Evolutionary conservation across 2,888 invertebrate species (phyloP).

Genomic region (Teleiodes luculella): DNA sequence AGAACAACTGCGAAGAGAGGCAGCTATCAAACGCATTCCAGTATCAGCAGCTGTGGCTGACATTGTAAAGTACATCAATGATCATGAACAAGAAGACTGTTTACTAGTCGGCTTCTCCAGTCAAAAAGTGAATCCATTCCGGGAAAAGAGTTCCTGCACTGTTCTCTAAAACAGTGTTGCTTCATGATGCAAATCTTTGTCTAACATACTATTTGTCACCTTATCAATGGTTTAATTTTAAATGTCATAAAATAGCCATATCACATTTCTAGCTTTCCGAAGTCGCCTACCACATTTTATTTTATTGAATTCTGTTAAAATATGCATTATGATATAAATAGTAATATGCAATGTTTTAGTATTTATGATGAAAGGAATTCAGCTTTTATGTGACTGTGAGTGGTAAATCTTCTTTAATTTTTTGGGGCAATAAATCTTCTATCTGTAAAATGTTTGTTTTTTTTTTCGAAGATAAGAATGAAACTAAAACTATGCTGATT

Average conservation of each 20-base stretch:
- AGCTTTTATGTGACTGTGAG: neutral
- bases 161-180: constrained; percentile 79
- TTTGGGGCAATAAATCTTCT: constrained; percentile 3
- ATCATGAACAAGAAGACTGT: constrained; percentile 95
- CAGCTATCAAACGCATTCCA: constrained; percentile 90
- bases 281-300: too few relatives aligned
- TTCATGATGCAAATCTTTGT: constrained; percentile 1
- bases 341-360: too few relatives aligned
- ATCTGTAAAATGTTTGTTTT: neutral
- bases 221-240: neutral
- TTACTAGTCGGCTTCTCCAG: constrained; percentile 95
- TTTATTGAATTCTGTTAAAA: too few relatives aligned
- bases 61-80: constrained; percentile 92
- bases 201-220: neutral
- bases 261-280: too few relatives aligned
- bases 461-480: neutral
- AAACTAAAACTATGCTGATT: neutral
- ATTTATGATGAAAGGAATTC: neutral
- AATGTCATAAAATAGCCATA: neutral
- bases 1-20: constrained; percentile 95
- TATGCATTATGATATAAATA: too few relatives aligned
- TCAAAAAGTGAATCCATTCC: constrained; percentile 96
- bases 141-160: constrained; percentile 94
- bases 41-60: constrained; percentile 95
- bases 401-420: neutral